phyloP scores from a whole-genome alignment of 2,888 invertebrate genomes.

The Melanophora roralis region DNA sequence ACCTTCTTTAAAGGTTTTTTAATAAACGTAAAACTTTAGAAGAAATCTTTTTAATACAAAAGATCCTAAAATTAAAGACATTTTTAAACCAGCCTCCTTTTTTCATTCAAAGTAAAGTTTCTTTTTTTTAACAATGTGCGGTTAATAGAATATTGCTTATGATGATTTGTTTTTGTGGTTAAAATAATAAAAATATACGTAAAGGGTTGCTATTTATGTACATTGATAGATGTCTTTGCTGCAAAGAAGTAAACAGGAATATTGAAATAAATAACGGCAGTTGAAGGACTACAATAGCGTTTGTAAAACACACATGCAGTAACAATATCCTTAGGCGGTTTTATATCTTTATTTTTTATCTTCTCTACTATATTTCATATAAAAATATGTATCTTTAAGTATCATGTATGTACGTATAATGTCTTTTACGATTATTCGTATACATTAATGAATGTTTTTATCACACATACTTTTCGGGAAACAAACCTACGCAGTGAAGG shows the following conservation, averaged over 20 bases:
- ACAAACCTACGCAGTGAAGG: too few species aligned
- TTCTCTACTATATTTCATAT: slow-evolving; percentile 47
- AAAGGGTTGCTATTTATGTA: slow-evolving; percentile 66
- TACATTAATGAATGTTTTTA: slow-evolving; percentile 18
- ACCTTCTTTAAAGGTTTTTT: too few species aligned
- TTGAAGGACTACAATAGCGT: slow-evolving; percentile 34
- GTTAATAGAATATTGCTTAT: slow-evolving; percentile 66
- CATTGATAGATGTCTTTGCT: slow-evolving; percentile 54
- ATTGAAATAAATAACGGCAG: background rate
- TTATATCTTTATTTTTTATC: slow-evolving; percentile 54
- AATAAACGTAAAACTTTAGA: too few species aligned
- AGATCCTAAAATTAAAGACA: background rate
- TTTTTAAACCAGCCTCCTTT: background rate
- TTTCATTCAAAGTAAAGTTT: background rate
- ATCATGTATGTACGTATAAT: background rate
- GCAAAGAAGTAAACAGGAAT: slow-evolving; percentile 4
- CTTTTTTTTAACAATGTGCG: slow-evolving; percentile 48
- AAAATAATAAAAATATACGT: slow-evolving; percentile 30
- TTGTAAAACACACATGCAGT: background rate
- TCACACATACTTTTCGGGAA: background rate
- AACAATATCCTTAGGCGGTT: slow-evolving; percentile 39
- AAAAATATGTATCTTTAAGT: slow-evolving; percentile 33
- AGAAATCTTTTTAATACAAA: too few species aligned
- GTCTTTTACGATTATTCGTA: too few species aligned
- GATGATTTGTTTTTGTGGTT: slow-evolving; percentile 56